phyloP scores from a whole-genome alignment of 2,113 vertebrate genomes.

The Phyllostomus discolor region DNA sequence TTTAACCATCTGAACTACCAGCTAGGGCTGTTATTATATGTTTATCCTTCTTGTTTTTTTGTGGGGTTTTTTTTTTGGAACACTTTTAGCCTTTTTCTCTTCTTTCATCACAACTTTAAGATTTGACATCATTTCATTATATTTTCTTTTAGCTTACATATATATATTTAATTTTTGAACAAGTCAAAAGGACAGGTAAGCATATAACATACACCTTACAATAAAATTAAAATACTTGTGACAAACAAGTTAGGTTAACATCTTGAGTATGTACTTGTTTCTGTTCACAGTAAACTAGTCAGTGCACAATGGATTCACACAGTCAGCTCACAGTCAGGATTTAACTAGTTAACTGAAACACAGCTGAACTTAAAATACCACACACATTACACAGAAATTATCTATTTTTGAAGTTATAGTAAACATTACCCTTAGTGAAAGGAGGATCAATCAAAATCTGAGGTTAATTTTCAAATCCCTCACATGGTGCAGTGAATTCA shows the following conservation, averaged over 20 bases:
- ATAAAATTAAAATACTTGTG: not conserved
- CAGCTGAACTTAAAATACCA: not conserved
- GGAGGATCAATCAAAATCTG: not conserved
- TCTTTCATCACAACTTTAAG: not conserved
- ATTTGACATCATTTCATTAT: not conserved
- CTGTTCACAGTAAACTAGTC: not conserved
- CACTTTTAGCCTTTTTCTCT: not conserved
- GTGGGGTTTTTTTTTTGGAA: not conserved
- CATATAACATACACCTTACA: not conserved
- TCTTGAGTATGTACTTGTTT: not conserved
- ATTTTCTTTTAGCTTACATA: not conserved
- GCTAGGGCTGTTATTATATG: not conserved
- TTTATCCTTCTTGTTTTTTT: not conserved
- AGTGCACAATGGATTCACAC: not conserved
- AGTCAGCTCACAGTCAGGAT: not conserved
- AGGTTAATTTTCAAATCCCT: conserved; percentile 13
- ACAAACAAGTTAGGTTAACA: not conserved
- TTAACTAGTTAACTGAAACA: not conserved
- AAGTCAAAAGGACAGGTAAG: not conserved
- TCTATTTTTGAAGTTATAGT: not conserved
- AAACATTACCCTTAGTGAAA: not conserved
- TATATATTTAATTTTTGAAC: conserved; percentile 9
- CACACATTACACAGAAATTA: not conserved
- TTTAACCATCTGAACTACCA: too few species aligned
- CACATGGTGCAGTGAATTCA: not conserved